Conservation (phyloP, 2,888 invertebrate species). For the Metacarcinus magister region DNA sequence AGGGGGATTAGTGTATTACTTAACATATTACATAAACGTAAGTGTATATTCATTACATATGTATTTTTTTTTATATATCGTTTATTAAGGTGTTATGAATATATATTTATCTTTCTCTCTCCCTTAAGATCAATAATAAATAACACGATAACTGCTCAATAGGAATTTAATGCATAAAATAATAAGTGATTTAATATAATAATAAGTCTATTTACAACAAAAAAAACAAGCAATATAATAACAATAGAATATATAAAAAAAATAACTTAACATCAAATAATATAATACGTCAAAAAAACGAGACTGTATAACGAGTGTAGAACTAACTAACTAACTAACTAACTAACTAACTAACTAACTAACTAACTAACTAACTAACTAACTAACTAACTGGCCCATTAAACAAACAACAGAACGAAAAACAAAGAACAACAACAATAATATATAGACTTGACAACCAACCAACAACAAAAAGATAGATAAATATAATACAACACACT, state of each 20-base stretch:
- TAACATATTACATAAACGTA: too few species aligned
- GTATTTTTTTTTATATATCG: too few species aligned
- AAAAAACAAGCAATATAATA: not conserved
- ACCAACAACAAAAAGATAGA: too few species aligned
- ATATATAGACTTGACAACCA: too few species aligned
- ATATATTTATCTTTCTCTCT: too few species aligned
- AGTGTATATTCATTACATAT: too few species aligned
- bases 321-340: too few species aligned
- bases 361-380: not conserved
- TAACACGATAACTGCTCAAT: not conserved
- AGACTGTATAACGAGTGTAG: not conserved
- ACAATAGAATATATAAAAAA: not conserved
- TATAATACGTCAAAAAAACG: not conserved
- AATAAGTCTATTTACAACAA: slow-evolving; percentile 18
- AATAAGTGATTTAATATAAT: not conserved
- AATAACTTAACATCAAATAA: not conserved
- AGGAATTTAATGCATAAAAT: not conserved
- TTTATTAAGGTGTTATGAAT: too few species aligned
- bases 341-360: not conserved
- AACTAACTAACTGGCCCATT: not conserved
- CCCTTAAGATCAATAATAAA: too few species aligned
- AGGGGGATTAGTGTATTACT: too few species aligned
- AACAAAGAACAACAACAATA: not conserved
- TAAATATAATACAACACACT: not conserved
- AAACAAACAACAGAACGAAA: not conserved